Evolutionary conservation across 1,140 invertebrate genomes (phyloP).

Genomic region (Drusus annulatus): DNA sequence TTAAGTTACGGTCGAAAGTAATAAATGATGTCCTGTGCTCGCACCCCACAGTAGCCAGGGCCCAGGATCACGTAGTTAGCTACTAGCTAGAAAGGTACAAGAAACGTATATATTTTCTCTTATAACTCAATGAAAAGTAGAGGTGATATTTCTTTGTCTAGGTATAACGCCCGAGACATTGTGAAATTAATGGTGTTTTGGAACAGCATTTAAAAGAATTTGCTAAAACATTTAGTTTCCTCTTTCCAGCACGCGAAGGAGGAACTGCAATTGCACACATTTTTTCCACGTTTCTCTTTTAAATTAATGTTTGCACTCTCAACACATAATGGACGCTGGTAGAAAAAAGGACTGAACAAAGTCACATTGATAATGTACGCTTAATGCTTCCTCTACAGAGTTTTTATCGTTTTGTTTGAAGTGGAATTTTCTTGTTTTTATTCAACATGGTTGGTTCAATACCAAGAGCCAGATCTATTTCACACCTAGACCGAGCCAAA

Average conservation of each 20-base stretch:
- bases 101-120: neutral
- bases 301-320: conserved; percentile 36
- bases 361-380: conserved; percentile 33
- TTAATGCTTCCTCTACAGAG: conserved; percentile 22
- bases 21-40: too few relatives aligned
- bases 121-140: neutral
- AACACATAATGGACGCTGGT: conserved; percentile 16
- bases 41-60: too few relatives aligned
- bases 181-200: conserved; percentile 38
- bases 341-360: conserved; percentile 12
- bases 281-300: conserved; percentile 7
- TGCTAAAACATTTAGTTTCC: conserved; percentile 26
- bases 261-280: conserved; percentile 21
- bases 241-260: conserved; percentile 3
- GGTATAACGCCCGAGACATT: conserved; percentile 18
- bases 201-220: conserved; percentile 38
- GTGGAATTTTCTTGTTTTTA: neutral
- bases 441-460: neutral
- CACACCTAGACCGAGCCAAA: neutral
- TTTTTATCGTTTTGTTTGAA: conserved; percentile 17
- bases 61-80: too few relatives aligned
- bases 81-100: too few relatives aligned
- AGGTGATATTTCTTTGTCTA: conserved; percentile 38
- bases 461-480: too few relatives aligned
- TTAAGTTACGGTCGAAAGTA: neutral